Evolutionary conservation across 2,797 vertebrate species (phyloP), one percentile per base, ranked within the genome.

Genomic region (Micrastur ruficollis): DNA sequence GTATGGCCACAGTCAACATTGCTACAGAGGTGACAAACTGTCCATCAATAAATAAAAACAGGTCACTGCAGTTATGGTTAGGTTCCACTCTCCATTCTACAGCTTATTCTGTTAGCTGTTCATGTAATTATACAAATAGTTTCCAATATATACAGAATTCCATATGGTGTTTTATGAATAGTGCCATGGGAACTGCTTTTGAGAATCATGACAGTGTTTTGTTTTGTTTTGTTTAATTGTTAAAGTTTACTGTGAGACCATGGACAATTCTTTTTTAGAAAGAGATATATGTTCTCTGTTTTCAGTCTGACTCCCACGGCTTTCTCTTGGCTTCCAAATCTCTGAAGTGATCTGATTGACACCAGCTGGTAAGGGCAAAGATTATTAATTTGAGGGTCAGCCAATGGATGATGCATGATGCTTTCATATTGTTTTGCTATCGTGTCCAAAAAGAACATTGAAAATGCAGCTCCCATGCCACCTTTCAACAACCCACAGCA

Each of bases 201-300:
- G 55, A 85, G 74, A 93, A 82, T 59, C 26, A 81, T 4, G 26
- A 52, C 12, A 42, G 66, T 27, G 76, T 81, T 90, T 80, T 86
- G 59, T 81, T 90, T 80, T 86, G 59, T 62, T 95, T 85, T 78
- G 29, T 29, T 90, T 80, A 78, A 89, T 68, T 92, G 47, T 65
- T 93, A 17, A 92, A 97, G 50, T 84, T 94, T 94, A 76, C 59
- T 42, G 38, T 84, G 82, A 94, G 87, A 95, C 65, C 46, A 58
- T 0, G 11, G 85, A 65, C 68, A 81, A 78, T 34, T 66, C 49
- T 59, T 58, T 81, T 86, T 86, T 32, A 74, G 62, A 88, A 78
- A 74, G 25, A 85, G 58, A 72, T 53, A 31, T 13, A 58, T 36
- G 55, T 62, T 95, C 38, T 49, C 42, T 79, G 25, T 44, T 86